These are phyloP conservation scores for Eupsittula cactorum DNA, from an alignment of 2,113 vertebrate species.

Conservation along the genomic window DNA sequence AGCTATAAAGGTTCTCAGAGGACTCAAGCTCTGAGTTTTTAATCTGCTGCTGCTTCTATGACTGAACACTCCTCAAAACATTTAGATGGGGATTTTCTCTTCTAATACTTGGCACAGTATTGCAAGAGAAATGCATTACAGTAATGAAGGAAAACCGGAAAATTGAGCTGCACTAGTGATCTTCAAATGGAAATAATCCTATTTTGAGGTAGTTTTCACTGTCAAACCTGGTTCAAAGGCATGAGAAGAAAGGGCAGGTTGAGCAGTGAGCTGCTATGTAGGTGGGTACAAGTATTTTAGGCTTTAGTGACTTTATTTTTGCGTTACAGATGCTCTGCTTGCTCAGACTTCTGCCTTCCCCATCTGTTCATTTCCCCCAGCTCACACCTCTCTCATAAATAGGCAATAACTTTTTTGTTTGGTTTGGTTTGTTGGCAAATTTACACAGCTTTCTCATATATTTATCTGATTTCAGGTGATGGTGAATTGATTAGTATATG, in stretches of 20 bases:
- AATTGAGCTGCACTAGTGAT: not conserved
- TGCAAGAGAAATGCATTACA: not conserved
- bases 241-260: not conserved
- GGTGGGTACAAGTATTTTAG: not conserved
- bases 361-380: not conserved
- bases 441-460: not conserved
- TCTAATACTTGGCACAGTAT: not conserved
- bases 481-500: not conserved
- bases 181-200: not conserved
- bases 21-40: not conserved
- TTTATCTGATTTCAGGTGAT: not conserved
- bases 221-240: not conserved
- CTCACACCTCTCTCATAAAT: not conserved
- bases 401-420: conserved; percentile 8
- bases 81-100: not conserved
- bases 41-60: not conserved
- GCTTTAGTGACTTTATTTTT: not conserved
- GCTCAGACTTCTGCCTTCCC: not conserved
- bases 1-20: not conserved
- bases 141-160: not conserved
- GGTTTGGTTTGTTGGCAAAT: not conserved
- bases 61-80: not conserved
- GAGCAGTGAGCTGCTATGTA: not conserved
- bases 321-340: not conserved
- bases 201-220: not conserved